Evolutionary conservation across 2,113 vertebrate genomes (phyloP), one percentile per base, ranked within the genome.

Genomic region (Bos javanicus): DNA sequence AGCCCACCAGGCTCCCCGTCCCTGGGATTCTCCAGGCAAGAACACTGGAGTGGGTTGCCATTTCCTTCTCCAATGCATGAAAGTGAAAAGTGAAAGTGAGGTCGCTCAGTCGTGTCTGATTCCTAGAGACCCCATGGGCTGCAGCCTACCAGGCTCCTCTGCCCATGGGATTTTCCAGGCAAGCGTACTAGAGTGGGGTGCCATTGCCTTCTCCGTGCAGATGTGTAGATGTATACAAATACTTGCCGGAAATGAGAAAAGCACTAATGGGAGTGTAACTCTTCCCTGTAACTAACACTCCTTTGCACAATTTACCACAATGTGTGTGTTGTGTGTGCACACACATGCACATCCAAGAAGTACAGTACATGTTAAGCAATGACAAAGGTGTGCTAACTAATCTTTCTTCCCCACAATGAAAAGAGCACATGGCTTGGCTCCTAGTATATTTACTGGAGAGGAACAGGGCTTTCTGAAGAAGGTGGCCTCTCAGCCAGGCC

Each of bases 401-500:
- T 19, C 26, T 89, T 83, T 90, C 76, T 54, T 21, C 80, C 46
- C 26, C 26, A 2, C 19, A 83, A 89, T 4, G 48, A 46, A n/a
- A 43, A 82, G 46, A 39, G 23, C 84, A 71, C 54, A 46, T 89
- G 62, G 33, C 28, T 90, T 11, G 33, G 28, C 84, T 87, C 36
- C 84, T 64, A 25, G 46, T 7, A 43, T 46, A 92, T 30, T 87
- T 80, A 50, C 13, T 30, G 48, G 48, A 60, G 10, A 43, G 28
- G 9, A 83, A 57, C 11, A 82, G 56, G 67, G 36, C 62, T 92
- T 86, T 89, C 62, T 87, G 86, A 82, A 76, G 90, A 91, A 88
- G 33, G 76, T 21, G 13, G 15, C 23, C 43, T 15, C 57, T 59
- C 67, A 82, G 71, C 36, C 30, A 46, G 86, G 19, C 39, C 71